Conservation (phyloP, 2,888 invertebrate genomes). For the Lapara coniferarum region DNA sequence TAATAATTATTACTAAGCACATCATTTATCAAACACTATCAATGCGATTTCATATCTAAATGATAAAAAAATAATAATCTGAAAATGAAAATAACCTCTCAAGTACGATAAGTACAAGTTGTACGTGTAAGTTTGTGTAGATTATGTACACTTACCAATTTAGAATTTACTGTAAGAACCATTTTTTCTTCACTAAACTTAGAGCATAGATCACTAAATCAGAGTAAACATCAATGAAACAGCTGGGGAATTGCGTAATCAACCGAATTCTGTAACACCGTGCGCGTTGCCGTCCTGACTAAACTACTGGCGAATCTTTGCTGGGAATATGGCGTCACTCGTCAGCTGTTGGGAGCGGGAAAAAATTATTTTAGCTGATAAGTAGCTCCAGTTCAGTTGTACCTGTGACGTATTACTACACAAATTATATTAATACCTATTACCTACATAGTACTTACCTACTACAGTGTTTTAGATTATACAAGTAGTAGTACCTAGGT, state of each 20-base stretch:
- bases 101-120: slow-evolving; percentile 17
- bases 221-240: slow-evolving; percentile 24
- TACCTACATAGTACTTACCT: no score
- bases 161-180: slow-evolving; percentile 46
- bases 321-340: no score
- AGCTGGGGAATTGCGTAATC: slow-evolving; percentile 38
- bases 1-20: slow-evolving; percentile 27
- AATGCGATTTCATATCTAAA: slow-evolving; percentile 37
- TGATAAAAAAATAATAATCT: slow-evolving; percentile 37
- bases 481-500: no score
- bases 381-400: slow-evolving; percentile 7
- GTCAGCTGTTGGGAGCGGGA: slow-evolving; percentile 29
- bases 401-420: slow-evolving; percentile 4
- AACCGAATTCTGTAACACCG: slow-evolving; percentile 27
- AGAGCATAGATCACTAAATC: slow-evolving; percentile 26
- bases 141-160: slow-evolving; percentile 52
- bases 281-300: slow-evolving; percentile 31
- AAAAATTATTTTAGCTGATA: slow-evolving; percentile 42
- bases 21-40: slow-evolving; percentile 29
- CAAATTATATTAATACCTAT: no score
- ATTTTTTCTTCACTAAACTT: slow-evolving; percentile 38
- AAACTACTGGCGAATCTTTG: slow-evolving; percentile 30
- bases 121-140: not conserved
- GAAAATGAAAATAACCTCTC: slow-evolving; percentile 36
- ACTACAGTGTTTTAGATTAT: no score